phyloP scores from a whole-genome alignment of 2,797 vertebrate species.

The Leuciscus waleckii region DNA sequence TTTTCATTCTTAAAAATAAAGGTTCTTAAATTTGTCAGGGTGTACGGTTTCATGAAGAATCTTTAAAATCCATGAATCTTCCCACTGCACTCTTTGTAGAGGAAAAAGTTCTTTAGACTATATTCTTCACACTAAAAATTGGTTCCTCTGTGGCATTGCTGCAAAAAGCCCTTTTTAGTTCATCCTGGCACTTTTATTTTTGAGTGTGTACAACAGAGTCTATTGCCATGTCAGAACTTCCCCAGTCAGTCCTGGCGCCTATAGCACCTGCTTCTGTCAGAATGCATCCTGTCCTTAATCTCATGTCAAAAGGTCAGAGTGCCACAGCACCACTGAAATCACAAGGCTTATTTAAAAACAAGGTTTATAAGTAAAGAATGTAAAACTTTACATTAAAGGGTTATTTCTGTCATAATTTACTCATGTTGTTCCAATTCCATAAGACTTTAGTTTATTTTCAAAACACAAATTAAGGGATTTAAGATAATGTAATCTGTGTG shows the following conservation, averaged over 20 bases:
- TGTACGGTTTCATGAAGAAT: background rate
- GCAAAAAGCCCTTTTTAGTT: background rate
- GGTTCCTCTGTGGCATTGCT: background rate
- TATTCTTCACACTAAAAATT: background rate
- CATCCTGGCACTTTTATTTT: background rate
- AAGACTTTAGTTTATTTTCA: no score
- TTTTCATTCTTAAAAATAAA: constrained; percentile 29
- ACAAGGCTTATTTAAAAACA: no score
- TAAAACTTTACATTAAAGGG: no score
- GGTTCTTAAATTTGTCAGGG: background rate
- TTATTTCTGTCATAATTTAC: no score
- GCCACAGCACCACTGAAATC: background rate
- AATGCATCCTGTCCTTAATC: constrained; percentile 25
- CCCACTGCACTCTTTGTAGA: background rate
- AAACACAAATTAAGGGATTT: background rate
- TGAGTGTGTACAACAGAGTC: background rate
- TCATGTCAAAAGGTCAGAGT: background rate
- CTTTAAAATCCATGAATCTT: background rate
- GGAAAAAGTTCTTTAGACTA: background rate
- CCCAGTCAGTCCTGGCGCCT: constrained; percentile 1
- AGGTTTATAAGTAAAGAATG: no score
- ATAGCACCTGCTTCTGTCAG: constrained; percentile 42
- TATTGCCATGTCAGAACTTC: constrained; percentile 12
- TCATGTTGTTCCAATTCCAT: no score
- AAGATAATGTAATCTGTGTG: background rate